A percentile compares a stretch with the other conserved stretches of the same genome.
Conservation (phyloP, 1,140 invertebrate genomes). For the Coptotermes formosanus region DNA sequence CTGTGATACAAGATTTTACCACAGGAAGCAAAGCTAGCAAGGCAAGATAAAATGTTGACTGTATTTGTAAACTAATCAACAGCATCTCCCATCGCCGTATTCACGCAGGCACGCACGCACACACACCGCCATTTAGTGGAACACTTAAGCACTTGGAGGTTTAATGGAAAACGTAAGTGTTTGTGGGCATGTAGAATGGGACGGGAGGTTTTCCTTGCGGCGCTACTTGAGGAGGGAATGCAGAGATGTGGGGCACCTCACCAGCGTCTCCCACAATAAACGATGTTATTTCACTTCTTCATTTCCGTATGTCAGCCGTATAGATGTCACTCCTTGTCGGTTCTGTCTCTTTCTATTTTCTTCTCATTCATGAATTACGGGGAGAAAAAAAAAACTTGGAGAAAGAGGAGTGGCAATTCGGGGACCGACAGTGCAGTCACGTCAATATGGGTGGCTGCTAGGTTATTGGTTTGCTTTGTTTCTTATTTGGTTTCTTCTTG, state of each 20-base stretch:
- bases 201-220: not conserved
- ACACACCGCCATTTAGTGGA: too few relatives aligned
- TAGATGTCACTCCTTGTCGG: conserved; percentile 23
- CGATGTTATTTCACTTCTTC: conserved; percentile 27
- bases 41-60: not conserved
- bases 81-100: not conserved
- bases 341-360: conserved; percentile 4
- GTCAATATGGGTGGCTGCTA: not conserved
- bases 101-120: not conserved
- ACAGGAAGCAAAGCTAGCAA: not conserved
- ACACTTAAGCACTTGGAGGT: not conserved
- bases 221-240: not conserved
- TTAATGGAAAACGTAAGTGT: conserved; percentile 23
- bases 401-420: not conserved
- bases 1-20: not conserved
- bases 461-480: not conserved
- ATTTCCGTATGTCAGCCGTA: conserved; percentile 26
- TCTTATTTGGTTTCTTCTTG: not conserved
- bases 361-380: not conserved
- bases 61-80: not conserved
- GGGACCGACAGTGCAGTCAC: not conserved
- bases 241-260: not conserved
- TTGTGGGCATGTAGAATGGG: not conserved
- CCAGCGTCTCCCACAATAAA: conserved; percentile 11
- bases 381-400: not conserved